These are phyloP conservation scores for Takifugu rubripes DNA, from an alignment of 2,797 vertebrate genomes.

Conservation along the genomic window DNA sequence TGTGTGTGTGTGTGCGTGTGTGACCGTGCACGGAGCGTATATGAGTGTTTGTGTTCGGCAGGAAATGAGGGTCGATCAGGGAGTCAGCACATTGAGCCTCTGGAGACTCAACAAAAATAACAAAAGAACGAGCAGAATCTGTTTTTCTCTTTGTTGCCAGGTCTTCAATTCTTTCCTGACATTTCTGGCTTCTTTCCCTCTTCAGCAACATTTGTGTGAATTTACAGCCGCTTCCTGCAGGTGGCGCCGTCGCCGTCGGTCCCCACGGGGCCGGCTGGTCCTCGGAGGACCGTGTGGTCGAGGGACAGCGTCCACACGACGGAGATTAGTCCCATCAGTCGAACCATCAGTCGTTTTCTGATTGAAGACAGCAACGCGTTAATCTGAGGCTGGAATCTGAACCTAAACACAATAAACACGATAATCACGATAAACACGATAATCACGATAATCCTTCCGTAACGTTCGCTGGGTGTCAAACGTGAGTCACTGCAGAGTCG, in stretches of 20 bases:
- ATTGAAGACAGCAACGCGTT: constrained; percentile 26
- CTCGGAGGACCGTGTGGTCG: no score
- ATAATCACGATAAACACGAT: constrained; percentile 23
- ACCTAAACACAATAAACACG: no score
- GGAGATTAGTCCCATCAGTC: constrained; percentile 18
- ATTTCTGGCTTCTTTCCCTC: constrained; percentile 5
- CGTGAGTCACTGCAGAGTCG: constrained; percentile 23
- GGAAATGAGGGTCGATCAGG: constrained; percentile 66
- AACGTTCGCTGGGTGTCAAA: constrained; percentile 24
- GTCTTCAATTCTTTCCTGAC: not conserved
- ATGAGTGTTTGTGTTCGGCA: constrained; percentile 23
- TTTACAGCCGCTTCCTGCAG: no score
- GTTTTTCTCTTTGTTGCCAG: constrained; percentile 10
- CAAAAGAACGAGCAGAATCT: no score
- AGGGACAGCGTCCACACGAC: no score
- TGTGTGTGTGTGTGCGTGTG: constrained; percentile 20
- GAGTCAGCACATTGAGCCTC: constrained; percentile 51
- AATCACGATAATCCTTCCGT: constrained; percentile 34
- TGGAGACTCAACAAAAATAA: constrained; percentile 38
- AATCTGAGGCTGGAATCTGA: constrained; percentile 15
- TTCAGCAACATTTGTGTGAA: constrained; percentile 17
- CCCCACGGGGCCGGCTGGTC: no score
- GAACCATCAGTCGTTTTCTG: constrained; percentile 16
- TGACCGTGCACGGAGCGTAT: constrained; percentile 42
- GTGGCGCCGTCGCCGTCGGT: constrained; percentile 8